A percentile compares a stretch with the other conserved stretches of the same genome.
Conservation (phyloP, 2,113 vertebrate genomes). For the Porphyrio hochstetteri region DNA sequence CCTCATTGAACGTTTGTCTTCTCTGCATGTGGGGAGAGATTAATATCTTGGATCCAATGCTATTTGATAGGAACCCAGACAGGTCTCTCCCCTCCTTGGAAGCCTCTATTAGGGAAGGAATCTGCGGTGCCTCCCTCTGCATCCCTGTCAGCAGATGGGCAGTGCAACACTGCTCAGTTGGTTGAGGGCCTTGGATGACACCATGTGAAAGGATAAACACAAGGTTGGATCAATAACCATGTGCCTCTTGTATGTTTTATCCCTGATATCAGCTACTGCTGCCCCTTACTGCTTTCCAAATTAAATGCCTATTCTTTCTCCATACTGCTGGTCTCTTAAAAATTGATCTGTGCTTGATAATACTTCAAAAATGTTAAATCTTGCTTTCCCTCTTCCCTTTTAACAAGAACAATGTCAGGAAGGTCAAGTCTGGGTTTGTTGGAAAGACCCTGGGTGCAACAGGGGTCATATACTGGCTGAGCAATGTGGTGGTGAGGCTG, state of each 20-base stretch:
- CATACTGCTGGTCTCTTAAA: background rate
- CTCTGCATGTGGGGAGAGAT: background rate
- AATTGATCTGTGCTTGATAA: background rate
- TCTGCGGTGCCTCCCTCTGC: background rate
- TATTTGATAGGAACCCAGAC: background rate
- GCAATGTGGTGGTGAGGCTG: background rate
- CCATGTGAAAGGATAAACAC: background rate
- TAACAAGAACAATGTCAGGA: conserved; percentile 48
- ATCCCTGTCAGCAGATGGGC: background rate
- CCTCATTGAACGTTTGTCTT: background rate
- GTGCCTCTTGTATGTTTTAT: background rate
- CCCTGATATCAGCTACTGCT: background rate
- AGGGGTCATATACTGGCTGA: background rate
- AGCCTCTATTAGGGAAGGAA: background rate
- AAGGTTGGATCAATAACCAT: background rate
- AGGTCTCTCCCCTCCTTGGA: background rate
- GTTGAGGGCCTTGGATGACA: background rate
- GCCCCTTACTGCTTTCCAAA: background rate
- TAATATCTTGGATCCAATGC: background rate
- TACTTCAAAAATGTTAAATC: background rate
- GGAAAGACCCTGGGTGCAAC: background rate
- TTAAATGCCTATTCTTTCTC: background rate
- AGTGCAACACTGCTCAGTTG: background rate
- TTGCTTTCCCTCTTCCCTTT: background rate
- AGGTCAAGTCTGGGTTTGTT: conserved; percentile 60